A percentile compares a stretch with the other conserved stretches of the same genome.
phyloP scores from a whole-genome alignment of 2,888 invertebrate genomes.

The Tiliacea citrago region DNA sequence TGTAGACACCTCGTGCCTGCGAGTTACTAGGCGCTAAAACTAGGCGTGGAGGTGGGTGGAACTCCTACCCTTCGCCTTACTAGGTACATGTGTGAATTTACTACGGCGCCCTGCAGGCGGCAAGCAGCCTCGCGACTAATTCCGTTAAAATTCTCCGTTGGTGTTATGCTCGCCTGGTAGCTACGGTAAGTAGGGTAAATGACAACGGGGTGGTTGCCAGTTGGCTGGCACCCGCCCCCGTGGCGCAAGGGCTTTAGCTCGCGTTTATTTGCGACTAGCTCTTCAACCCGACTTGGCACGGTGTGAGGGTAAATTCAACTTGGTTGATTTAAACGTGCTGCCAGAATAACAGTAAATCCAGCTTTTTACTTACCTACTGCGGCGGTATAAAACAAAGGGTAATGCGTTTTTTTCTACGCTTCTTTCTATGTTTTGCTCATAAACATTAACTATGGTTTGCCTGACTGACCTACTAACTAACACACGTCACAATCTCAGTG shows the following conservation, averaged over 20 bases:
- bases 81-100: constrained; percentile 86
- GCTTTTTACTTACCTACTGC: constrained; percentile 52
- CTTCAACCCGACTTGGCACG: constrained; percentile 77
- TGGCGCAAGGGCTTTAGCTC: constrained; percentile 72
- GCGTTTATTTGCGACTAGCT: constrained; percentile 74
- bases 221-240: constrained; percentile 73
- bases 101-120: constrained; percentile 89
- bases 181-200: constrained; percentile 86
- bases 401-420: constrained; percentile 30
- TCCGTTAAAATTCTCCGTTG: constrained; percentile 89
- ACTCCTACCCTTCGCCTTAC: constrained; percentile 71
- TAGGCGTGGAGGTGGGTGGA: constrained; percentile 84
- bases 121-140: constrained; percentile 84
- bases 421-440: constrained; percentile 52
- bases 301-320: constrained; percentile 65
- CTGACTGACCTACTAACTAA: constrained; percentile 70
- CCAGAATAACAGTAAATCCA: constrained; percentile 59
- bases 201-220: constrained; percentile 82
- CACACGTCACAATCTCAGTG: constrained; percentile 59
- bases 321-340: constrained; percentile 67
- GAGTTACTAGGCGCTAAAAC: constrained; percentile 85
- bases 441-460: constrained; percentile 44
- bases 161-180: constrained; percentile 87
- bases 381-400: constrained; percentile 41
- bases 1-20: constrained; percentile 82